Conservation (phyloP, 2,113 vertebrate genomes). For the Calidris pygmaea region DNA sequence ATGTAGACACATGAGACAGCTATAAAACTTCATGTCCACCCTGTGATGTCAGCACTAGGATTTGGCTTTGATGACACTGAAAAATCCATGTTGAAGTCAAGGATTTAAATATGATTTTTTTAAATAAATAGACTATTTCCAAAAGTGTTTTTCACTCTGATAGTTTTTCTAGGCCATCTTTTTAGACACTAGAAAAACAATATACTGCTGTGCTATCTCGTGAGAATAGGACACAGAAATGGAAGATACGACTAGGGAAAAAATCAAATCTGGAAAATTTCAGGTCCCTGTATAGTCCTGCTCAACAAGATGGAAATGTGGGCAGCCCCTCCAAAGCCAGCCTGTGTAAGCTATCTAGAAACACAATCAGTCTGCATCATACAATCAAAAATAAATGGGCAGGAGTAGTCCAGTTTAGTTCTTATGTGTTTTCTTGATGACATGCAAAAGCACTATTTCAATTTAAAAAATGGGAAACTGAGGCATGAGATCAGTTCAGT, state of each 20-base stretch:
- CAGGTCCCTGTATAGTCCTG: background rate
- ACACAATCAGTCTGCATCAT: background rate
- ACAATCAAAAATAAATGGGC: background rate
- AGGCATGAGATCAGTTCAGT: background rate
- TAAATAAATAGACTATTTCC: background rate
- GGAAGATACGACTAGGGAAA: background rate
- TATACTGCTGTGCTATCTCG: background rate
- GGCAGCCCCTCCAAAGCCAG: background rate
- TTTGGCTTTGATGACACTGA: background rate
- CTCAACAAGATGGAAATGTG: background rate
- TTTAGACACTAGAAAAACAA: background rate
- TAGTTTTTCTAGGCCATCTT: background rate
- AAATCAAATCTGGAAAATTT: background rate
- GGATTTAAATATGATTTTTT: background rate
- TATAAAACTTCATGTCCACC: background rate
- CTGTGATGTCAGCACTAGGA: background rate
- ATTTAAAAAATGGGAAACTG: background rate
- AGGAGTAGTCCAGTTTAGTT: background rate
- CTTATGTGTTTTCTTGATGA: background rate
- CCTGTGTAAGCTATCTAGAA: background rate
- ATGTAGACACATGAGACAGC: background rate
- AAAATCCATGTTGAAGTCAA: background rate
- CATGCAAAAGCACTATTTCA: background rate
- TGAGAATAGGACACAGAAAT: background rate
- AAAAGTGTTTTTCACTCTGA: background rate